phyloP scores from a whole-genome alignment of 2,888 invertebrate genomes.

The Monoplex corrugatus region DNA sequence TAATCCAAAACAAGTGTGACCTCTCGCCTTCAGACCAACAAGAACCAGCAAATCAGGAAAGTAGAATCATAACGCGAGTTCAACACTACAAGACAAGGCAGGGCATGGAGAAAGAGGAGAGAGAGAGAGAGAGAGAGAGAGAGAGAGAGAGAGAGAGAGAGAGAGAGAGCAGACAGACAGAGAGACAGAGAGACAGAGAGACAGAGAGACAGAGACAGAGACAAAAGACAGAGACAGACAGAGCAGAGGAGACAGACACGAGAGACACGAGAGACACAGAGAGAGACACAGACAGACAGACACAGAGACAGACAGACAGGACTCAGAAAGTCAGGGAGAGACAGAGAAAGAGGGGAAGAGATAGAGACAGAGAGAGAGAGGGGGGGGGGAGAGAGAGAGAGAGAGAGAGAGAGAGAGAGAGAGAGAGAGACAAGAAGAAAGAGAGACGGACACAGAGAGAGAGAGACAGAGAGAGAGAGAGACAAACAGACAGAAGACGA shows the following conservation, averaged over 20 bases:
- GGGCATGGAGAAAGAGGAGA: too few species aligned
- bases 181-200: neutral
- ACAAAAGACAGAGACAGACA: constrained; percentile 8
- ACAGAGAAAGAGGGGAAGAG: too few species aligned
- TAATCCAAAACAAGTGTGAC: too few species aligned
- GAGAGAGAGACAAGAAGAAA: neutral
- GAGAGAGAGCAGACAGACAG: neutral
- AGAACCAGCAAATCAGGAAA: too few species aligned
- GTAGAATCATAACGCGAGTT: too few species aligned
- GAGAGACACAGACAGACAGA: neutral
- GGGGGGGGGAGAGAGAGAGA: neutral
- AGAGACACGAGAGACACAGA: too few species aligned
- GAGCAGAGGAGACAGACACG: neutral
- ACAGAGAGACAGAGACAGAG: neutral
- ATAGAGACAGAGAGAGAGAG: constrained; percentile 3
- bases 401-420: neutral
- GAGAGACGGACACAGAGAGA: neutral
- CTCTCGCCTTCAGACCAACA: too few species aligned
- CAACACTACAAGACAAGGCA: too few species aligned
- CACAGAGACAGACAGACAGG: neutral
- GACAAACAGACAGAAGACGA: neutral
- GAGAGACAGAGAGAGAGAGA: neutral
- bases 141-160: neutral
- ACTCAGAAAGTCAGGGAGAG: neutral
- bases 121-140: neutral